A percentile compares a stretch with the other conserved stretches of the same genome.
Conservation (phyloP, 1,140 invertebrate genomes). For the Sminthurinus signatus region DNA sequence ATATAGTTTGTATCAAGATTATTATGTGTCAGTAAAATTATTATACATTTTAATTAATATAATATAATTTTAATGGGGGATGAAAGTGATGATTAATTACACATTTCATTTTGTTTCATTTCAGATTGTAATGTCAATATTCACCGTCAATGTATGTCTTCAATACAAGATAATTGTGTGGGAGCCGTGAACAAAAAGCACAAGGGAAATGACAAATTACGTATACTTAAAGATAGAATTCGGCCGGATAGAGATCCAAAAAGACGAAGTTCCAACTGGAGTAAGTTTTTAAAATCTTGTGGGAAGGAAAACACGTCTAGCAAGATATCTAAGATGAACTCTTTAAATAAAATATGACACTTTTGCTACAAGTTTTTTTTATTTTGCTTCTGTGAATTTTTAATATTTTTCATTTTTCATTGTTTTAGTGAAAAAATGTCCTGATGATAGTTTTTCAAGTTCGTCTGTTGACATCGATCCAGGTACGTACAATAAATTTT, state of each 20-base stretch:
- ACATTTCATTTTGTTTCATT: too few relatives aligned
- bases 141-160: conserved; percentile 73
- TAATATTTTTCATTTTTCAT: background rate
- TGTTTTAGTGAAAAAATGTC: conserved; percentile 22
- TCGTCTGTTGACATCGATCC: conserved; percentile 10
- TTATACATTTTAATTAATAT: too few relatives aligned
- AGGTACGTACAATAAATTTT: too few relatives aligned
- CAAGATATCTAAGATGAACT: conserved; percentile 3
- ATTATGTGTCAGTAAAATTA: too few relatives aligned
- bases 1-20: too few relatives aligned
- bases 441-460: conserved; percentile 19
- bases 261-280: conserved; percentile 39
- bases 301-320: too few relatives aligned
- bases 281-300: too few relatives aligned
- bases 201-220: conserved; percentile 47
- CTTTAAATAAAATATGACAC: background rate
- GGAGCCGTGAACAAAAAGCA: conserved; percentile 65
- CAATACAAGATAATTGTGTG: conserved; percentile 76
- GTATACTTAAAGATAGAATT: conserved; percentile 45
- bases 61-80: too few relatives aligned
- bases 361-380: background rate
- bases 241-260: conserved; percentile 41
- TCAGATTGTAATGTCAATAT: conserved; percentile 82
- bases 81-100: background rate
- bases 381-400: too few relatives aligned